Percentiles rank a stretch among this genome's conserved stretches.
phyloP scores from a whole-genome alignment of 2,113 vertebrate genomes.

The Myodes glareolus region DNA sequence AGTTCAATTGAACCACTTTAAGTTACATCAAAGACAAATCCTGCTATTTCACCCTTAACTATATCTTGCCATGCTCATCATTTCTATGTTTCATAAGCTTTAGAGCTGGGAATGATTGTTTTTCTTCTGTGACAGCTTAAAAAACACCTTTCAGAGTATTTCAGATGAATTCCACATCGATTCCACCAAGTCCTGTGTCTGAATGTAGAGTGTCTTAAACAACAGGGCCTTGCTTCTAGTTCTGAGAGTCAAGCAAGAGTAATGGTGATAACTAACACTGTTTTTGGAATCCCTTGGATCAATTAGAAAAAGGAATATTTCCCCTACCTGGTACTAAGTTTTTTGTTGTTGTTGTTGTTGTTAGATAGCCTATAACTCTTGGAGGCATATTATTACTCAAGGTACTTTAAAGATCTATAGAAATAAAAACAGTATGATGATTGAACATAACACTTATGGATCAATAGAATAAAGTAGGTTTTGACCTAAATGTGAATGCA shows the following conservation, averaged over 20 bases:
- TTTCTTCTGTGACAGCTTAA: neutral
- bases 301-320: neutral
- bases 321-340: neutral
- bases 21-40: neutral
- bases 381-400: too few relatives aligned
- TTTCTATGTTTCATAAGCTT: neutral
- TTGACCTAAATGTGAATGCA: neutral
- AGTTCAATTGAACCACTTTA: neutral
- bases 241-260: neutral
- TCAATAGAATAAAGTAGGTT: too few relatives aligned
- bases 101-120: neutral
- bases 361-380: neutral
- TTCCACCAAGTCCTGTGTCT: neutral
- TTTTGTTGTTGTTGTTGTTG: neutral
- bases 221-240: neutral
- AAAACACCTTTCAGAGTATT: neutral
- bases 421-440: neutral
- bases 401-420: neutral
- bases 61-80: neutral
- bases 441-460: neutral
- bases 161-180: neutral
- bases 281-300: neutral
- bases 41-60: neutral
- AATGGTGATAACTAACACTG: neutral
- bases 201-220: neutral